A percentile compares a stretch with the other conserved stretches of the same genome.
Evolutionary conservation across 2,888 invertebrate species (phyloP).

Genomic region (Drosophila acutilabella): DNA sequence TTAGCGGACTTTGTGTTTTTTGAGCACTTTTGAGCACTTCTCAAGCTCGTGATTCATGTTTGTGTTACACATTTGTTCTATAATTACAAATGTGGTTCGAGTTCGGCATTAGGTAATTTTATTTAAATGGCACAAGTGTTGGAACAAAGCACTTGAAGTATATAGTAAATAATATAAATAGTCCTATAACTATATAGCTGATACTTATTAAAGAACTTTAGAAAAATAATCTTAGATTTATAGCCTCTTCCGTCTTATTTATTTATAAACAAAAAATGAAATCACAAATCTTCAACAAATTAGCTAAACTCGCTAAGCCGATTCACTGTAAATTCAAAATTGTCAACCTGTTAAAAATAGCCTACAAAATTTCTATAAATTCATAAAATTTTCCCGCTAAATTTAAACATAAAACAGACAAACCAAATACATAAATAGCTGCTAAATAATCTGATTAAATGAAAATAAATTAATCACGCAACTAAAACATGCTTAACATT

Average conservation of each 20-base stretch:
- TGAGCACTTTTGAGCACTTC: constrained; percentile 7
- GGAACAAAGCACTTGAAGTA: not conserved
- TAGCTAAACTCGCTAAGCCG: too few species aligned
- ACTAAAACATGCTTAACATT: too few species aligned
- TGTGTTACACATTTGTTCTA: constrained; percentile 13
- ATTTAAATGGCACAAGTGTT: not conserved
- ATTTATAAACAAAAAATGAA: not conserved
- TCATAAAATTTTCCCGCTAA: constrained; percentile 11
- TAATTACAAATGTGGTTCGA: not conserved
- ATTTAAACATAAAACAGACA: not conserved
- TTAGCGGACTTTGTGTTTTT: not conserved
- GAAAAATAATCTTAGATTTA: not conserved
- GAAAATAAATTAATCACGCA: not conserved
- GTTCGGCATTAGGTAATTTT: not conserved
- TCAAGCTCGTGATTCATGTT: constrained; percentile 24
- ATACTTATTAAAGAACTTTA: too few species aligned
- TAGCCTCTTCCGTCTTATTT: not conserved
- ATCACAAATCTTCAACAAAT: not conserved
- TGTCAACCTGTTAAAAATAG: constrained; percentile 15
- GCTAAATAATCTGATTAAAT: not conserved
- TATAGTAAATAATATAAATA: not conserved
- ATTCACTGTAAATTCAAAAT: constrained; percentile 4
- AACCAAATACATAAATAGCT: constrained; percentile 1
- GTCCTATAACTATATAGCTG: too few species aligned
- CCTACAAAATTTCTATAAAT: not conserved